Evolutionary conservation across 2,888 invertebrate genomes (phyloP), one percentile per base, ranked within the genome.

Genomic region (Drosophila merina): DNA sequence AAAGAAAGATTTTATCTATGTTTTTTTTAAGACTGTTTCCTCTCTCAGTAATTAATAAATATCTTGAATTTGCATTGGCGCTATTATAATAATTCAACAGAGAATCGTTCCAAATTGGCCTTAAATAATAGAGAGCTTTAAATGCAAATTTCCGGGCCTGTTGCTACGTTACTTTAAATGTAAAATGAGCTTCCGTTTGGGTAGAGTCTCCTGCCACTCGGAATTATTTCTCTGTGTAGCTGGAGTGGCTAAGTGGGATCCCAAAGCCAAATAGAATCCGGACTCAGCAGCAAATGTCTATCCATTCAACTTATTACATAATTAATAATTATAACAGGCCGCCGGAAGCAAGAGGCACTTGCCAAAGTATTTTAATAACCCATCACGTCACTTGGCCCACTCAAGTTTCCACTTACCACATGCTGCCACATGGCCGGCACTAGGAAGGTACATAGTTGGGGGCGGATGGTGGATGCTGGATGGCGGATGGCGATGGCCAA

Each of bases 341-440:
- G 38, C 12, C 12, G 20, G 33, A 50, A 25, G 26, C 8, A 8
- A 5, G 12, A 30, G 44, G 25, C 25, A 25, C 31, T 10, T 42
- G 50, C 42, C 42, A 76, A 75, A 79, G 85, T 78, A 76, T 78
- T 85, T 84, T 76, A 84, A 80, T 80, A 80, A 84, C 72, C 68
- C 71, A 74, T 68, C 47, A 38, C 57, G 38, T 52, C 47, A 66
- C 47, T 38, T 56, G 51, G 40, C 50, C 40, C 69, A 59, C 59
- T 51, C 59, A 55, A 68, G 59, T 72, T 57, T 72, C 72, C 56
- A 64, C 48, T 71, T 57, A 49, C 45, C 57, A 57, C 57, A 50
- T 33, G 50, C 40, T 36, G 36, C 47, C 57, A 68, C 45, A 50
- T 49, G 52, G 31, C 40, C 26, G 10, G 28, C 9, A 25, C 20